Evolutionary conservation across 2,113 vertebrate genomes (phyloP).

Genomic region (Crocuta crocuta): DNA sequence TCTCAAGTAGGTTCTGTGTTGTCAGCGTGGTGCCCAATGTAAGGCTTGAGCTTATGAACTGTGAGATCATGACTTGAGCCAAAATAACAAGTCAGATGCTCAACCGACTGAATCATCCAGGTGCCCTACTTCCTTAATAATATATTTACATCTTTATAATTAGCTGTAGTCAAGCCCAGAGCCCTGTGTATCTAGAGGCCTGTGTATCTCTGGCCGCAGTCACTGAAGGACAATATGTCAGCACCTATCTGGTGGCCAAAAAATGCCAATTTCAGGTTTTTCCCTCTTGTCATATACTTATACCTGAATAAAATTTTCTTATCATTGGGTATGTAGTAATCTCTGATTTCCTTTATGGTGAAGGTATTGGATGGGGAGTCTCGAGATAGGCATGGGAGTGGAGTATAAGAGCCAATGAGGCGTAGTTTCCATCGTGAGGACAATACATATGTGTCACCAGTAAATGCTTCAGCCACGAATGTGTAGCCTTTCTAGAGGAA

Average conservation of each 20-base stretch:
- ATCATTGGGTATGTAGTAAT: slow-evolving; percentile 92
- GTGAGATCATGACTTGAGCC: no score
- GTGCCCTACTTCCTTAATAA: neutral
- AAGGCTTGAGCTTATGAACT: no score
- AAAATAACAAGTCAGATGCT: no score
- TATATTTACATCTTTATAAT: neutral
- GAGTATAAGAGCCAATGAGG: slow-evolving; percentile 88
- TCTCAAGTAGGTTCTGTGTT: no score
- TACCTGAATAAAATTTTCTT: slow-evolving; percentile 94
- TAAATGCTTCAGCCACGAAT: slow-evolving; percentile 91
- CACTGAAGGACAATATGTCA: neutral
- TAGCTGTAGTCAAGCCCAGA: neutral
- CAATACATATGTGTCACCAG: slow-evolving; percentile 77
- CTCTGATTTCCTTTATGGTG: slow-evolving; percentile 89
- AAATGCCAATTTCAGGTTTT: neutral
- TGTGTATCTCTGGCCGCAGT: neutral
- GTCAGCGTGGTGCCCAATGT: no score
- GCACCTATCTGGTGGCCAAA: neutral
- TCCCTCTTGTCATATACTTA: neutral
- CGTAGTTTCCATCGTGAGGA: slow-evolving; percentile 90
- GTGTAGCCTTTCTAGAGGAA: slow-evolving; percentile 93
- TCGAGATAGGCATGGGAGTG: slow-evolving; percentile 86
- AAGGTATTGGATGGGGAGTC: slow-evolving; percentile 86
- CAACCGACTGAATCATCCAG: no score
- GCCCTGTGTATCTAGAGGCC: neutral